phyloP scores from a whole-genome alignment of 2,797 vertebrate genomes.

The Etheostoma perlongum region DNA sequence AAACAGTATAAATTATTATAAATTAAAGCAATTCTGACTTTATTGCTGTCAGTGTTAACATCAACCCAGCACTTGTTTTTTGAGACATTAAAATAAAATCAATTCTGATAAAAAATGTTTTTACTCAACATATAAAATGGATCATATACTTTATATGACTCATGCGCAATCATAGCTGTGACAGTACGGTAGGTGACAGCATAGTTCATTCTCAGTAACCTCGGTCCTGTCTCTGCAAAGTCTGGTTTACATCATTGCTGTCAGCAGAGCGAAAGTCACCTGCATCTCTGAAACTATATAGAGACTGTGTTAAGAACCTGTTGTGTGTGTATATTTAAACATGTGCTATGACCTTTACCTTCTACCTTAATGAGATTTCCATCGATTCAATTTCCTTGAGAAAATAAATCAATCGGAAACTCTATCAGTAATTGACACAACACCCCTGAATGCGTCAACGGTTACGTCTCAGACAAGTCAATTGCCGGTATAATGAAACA shows the following conservation, averaged over 20 bases:
- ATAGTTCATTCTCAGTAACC: conserved; percentile 6
- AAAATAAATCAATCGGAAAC: conserved; percentile 76
- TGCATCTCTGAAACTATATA: conserved; percentile 22
- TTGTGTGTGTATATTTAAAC: conserved; percentile 53
- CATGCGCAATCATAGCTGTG: conserved; percentile 4
- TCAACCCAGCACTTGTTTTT: conserved; percentile 9
- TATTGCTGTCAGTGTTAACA: background rate
- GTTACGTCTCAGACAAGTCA: conserved; percentile 59
- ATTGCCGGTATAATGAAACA: conserved; percentile 69
- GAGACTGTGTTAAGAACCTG: conserved; percentile 53
- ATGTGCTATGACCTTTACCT: conserved; percentile 73
- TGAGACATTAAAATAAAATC: conserved; percentile 25
- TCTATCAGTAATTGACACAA: conserved; percentile 77
- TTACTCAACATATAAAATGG: conserved; percentile 14
- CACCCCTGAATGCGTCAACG: conserved; percentile 55
- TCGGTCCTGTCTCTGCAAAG: background rate
- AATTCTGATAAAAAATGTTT: conserved; percentile 16
- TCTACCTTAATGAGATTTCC: conserved; percentile 75
- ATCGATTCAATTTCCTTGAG: conserved; percentile 72
- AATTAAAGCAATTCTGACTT: background rate
- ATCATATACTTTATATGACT: conserved; percentile 10
- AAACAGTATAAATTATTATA: too few relatives aligned
- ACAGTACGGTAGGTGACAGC: conserved; percentile 1
- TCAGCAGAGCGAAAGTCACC: background rate
- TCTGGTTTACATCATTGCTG: conserved; percentile 3